These are phyloP conservation scores for Dynastes grantii DNA, from an alignment of 2,888 invertebrate species.

Conservation along the genomic window DNA sequence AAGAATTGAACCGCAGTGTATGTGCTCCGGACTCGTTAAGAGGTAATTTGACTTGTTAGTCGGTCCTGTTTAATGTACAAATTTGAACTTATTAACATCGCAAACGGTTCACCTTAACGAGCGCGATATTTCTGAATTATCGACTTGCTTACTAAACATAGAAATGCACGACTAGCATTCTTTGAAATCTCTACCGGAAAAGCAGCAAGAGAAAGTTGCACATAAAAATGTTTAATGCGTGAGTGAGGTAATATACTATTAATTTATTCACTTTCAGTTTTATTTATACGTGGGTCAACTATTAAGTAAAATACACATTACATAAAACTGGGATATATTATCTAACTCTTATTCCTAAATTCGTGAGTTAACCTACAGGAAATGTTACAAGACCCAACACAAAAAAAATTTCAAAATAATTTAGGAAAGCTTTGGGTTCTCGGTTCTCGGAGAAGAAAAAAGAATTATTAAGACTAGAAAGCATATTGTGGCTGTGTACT, in stretches of 20 bases:
- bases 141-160: constrained; percentile 31
- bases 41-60: constrained; percentile 36
- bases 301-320: constrained; percentile 13
- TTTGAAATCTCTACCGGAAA: constrained; percentile 36
- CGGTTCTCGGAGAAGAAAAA: too few relatives aligned
- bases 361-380: too few relatives aligned
- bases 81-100: constrained; percentile 39
- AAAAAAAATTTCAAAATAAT: too few relatives aligned
- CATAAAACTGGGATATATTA: too few relatives aligned
- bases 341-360: too few relatives aligned
- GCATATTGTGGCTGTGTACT: too few relatives aligned
- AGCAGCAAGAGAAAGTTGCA: constrained; percentile 29
- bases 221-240: constrained; percentile 37
- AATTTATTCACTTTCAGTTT: constrained; percentile 36
- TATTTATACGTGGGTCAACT: constrained; percentile 24
- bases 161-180: constrained; percentile 36
- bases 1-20: constrained; percentile 34
- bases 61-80: constrained; percentile 33
- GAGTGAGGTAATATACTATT: constrained; percentile 37
- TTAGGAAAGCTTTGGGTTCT: too few relatives aligned
- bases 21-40: constrained; percentile 26
- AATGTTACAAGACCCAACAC: too few relatives aligned
- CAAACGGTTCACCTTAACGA: constrained; percentile 24
- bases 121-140: constrained; percentile 31
- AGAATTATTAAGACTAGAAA: too few relatives aligned